Percentiles rank a stretch among this genome's conserved stretches.
Conservation (phyloP, 2,113 vertebrate species). For the Sylvilagus bachmani region DNA sequence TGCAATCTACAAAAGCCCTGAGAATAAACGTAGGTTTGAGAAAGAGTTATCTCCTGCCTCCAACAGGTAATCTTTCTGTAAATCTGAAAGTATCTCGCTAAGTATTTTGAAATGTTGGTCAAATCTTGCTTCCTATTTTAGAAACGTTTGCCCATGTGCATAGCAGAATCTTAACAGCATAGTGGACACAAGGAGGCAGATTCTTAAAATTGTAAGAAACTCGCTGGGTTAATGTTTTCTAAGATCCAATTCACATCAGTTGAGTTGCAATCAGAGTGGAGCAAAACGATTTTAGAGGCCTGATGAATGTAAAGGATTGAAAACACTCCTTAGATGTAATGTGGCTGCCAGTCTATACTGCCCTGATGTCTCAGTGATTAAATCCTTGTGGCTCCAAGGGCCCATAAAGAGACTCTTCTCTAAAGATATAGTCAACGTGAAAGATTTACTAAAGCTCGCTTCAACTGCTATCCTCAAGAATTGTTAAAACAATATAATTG, state of each 20-base stretch:
- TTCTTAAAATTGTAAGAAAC: neutral
- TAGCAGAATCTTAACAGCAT: neutral
- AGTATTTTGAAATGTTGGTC: constrained; percentile 36
- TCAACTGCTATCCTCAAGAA: constrained; percentile 35
- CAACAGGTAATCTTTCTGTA: neutral
- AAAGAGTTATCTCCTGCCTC: neutral
- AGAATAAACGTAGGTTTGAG: rapidly evolving
- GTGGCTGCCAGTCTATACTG: neutral
- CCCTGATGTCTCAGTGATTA: neutral
- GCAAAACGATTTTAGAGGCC: neutral
- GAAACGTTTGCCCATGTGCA: neutral
- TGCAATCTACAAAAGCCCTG: neutral
- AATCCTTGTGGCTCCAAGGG: neutral
- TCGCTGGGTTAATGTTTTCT: neutral
- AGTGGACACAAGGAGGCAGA: neutral
- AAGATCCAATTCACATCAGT: neutral
- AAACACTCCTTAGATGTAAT: neutral
- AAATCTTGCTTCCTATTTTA: constrained; percentile 14
- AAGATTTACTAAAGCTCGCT: constrained; percentile 60
- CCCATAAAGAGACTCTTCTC: constrained; percentile 9
- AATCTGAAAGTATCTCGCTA: neutral
- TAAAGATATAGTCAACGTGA: constrained; percentile 15
- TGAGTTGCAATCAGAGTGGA: neutral
- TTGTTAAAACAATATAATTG: constrained; percentile 58
- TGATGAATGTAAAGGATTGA: neutral